Conservation (phyloP, 1,140 invertebrate genomes). For the Bombus waltoni region DNA sequence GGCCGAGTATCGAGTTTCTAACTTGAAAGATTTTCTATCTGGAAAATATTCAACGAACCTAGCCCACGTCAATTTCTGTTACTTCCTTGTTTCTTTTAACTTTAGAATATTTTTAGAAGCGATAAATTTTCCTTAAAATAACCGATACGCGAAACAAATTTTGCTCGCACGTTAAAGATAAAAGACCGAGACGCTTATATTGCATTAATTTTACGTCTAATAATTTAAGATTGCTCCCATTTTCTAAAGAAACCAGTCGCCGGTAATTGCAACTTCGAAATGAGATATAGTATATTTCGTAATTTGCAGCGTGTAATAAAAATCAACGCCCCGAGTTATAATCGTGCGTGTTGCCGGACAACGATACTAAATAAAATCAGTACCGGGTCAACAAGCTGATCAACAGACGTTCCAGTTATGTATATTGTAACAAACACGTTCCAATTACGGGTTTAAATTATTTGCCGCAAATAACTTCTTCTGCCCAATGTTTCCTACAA, state of each 20-base stretch:
- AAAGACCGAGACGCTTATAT: no score
- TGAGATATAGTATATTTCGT: background rate
- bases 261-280: background rate
- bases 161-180: background rate
- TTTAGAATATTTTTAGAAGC: no score
- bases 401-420: constrained; percentile 2
- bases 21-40: no score
- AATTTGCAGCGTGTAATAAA: background rate
- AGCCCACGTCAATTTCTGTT: no score
- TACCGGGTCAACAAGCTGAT: background rate
- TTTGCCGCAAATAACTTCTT: background rate
- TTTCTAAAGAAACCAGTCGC: background rate
- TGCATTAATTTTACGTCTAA: background rate
- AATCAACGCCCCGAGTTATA: background rate
- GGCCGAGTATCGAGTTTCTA: no score
- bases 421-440: constrained; percentile 3
- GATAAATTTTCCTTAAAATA: background rate
- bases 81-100: no score
- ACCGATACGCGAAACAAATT: background rate
- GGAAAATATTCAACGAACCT: no score
- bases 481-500: background rate
- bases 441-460: background rate
- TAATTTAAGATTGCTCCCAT: background rate
- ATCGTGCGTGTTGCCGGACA: background rate
- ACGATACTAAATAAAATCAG: constrained; percentile 8